Conservation (phyloP, 1,140 invertebrate species). For the Lasioglossum baleicum region DNA sequence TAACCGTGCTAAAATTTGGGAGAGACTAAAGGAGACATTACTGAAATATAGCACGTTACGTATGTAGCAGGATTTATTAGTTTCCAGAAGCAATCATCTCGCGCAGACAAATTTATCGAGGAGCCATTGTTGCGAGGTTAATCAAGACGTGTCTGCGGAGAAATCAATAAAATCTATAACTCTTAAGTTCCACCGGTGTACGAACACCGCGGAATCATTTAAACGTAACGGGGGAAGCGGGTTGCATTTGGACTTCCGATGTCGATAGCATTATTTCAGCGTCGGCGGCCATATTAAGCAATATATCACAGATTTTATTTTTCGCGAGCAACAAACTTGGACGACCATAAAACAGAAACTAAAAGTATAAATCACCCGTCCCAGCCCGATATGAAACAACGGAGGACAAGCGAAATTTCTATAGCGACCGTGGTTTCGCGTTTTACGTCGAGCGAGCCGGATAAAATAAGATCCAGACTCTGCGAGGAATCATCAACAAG, state of each 20-base stretch:
- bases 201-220: constrained; percentile 10
- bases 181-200: not conserved
- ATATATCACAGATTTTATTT: constrained; percentile 60
- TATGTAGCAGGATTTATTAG: too few species aligned
- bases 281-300: constrained; percentile 49
- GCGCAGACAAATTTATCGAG: too few species aligned
- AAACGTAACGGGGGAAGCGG: constrained; percentile 2
- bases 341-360: constrained; percentile 58
- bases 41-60: too few species aligned
- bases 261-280: constrained; percentile 26
- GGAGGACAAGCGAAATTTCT: constrained; percentile 55
- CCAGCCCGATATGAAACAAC: constrained; percentile 58
- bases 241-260: not conserved
- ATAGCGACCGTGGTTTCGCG: constrained; percentile 31
- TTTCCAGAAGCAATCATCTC: too few species aligned
- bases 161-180: not conserved
- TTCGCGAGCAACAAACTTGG: constrained; percentile 55
- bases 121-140: not conserved
- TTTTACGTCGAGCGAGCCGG: constrained; percentile 26
- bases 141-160: not conserved
- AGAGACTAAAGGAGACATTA: too few species aligned
- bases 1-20: too few species aligned
- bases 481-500: not conserved
- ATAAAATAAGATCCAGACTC: constrained; percentile 42
- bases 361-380: constrained; percentile 61